phyloP scores from a whole-genome alignment of 2,113 vertebrate species.

The Lepidothrix coronata region DNA sequence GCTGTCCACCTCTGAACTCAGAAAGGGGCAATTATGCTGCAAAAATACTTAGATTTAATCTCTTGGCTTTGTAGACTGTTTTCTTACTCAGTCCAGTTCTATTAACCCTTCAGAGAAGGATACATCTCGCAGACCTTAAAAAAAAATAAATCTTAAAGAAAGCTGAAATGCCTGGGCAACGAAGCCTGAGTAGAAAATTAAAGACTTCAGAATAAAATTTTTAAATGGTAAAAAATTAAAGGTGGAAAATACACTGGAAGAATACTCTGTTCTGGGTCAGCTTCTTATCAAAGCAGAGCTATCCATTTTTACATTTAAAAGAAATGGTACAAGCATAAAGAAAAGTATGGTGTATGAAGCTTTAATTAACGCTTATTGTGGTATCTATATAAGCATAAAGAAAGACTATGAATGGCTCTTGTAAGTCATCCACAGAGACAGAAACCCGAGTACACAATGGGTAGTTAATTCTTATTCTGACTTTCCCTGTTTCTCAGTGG shows the following conservation, averaged over 20 bases:
- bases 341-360: neutral
- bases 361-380: neutral
- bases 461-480: neutral
- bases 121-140: neutral
- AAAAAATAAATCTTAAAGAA: neutral
- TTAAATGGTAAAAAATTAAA: neutral
- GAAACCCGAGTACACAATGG: neutral
- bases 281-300: neutral
- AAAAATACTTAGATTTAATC: neutral
- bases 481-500: neutral
- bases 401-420: neutral
- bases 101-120: neutral
- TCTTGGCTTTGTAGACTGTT: neutral
- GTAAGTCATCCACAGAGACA: neutral
- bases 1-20: neutral
- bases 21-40: neutral
- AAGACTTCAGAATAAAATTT: neutral
- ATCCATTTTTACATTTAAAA: neutral
- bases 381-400: neutral
- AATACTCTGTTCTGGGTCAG: neutral
- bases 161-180: neutral
- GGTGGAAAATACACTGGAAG: neutral
- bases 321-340: neutral
- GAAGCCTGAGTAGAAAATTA: neutral
- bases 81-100: neutral